A percentile compares a stretch with the other conserved stretches of the same genome.
These are phyloP conservation scores for Myiothlypis chrysogaster DNA, from an alignment of 2,797 vertebrate species.

Conservation along the genomic window DNA sequence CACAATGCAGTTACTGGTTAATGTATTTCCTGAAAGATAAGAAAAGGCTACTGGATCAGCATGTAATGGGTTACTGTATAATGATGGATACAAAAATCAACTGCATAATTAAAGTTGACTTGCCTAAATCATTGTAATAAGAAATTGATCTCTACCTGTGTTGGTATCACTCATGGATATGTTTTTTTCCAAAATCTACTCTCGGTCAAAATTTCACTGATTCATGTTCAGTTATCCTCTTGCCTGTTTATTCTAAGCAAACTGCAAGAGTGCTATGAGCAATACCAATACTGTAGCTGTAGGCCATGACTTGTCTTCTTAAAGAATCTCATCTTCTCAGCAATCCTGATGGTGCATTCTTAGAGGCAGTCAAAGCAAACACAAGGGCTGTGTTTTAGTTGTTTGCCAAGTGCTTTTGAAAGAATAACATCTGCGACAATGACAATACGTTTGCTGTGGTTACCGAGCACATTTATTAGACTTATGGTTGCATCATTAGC, in stretches of 20 bases:
- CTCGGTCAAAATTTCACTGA: background rate
- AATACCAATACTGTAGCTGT: background rate
- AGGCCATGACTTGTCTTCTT: background rate
- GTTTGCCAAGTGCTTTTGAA: conserved; percentile 19
- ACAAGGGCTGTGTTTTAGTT: background rate
- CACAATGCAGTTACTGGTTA: background rate
- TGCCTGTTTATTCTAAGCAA: background rate
- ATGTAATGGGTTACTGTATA: background rate
- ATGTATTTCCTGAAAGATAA: background rate
- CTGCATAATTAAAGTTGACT: background rate
- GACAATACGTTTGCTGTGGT: conserved; percentile 14
- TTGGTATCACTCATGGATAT: background rate
- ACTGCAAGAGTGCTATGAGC: background rate
- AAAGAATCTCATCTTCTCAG: background rate
- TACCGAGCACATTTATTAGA: conserved; percentile 49
- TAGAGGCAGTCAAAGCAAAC: background rate
- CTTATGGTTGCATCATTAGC: conserved; percentile 11
- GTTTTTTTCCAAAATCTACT: background rate
- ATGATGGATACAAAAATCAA: background rate
- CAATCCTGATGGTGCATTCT: background rate
- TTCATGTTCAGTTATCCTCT: background rate
- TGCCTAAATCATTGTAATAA: background rate
- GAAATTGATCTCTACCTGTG: background rate
- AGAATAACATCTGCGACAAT: background rate
- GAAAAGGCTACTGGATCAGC: background rate